Evolutionary conservation across 1,140 invertebrate species (phyloP), one percentile per base, ranked within the genome.

Genomic region (Zaprionus vittiger): DNA sequence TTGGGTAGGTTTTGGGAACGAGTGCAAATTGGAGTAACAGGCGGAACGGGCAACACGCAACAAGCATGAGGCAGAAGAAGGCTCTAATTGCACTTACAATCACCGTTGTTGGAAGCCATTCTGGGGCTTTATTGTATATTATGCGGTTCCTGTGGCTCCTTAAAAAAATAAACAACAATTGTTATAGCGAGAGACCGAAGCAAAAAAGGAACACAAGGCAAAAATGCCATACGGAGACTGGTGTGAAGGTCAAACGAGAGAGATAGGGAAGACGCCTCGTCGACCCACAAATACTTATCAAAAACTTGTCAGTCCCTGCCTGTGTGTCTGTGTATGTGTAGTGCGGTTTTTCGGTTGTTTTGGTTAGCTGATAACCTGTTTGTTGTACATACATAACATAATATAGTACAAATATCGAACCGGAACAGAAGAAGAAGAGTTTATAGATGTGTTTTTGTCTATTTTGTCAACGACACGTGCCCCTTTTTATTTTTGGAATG

Each of bases 61-160:
- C 65, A 57, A 54, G 52, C 60, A 70, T n/a, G 66, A 73, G 57
- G 47, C 38, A 52, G 17, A 14, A 47, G 41, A 37, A 59, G 31
- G 59, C 73, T 26, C 17, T 20, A 65, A 62, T 49, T 75, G 52
- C 71, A 85, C 85, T 90, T 90, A 90, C 85, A 90, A 82, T 85
- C 67, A 85, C 85, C 85, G 61, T 82, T 85, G 68, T 73, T 82
- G 76, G 81, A 73, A 70, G 85, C 85, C 85, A 90, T 90, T 71
- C 75, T 90, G 73, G 81, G 66, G 63, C 57, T 61, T 17, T 55
- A 57, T 34, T 77, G 56, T 70, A 71, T 73, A 80, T 89, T 60
- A 79, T 87, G 84, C 54, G 84, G 84, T 89, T 89, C 81, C 84
- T 89, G 85, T 71, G 83, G 81, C 61, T 79, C 80, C 81, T 80